phyloP scores from a whole-genome alignment of 2,888 invertebrate genomes.

The Oligia latruncula region DNA sequence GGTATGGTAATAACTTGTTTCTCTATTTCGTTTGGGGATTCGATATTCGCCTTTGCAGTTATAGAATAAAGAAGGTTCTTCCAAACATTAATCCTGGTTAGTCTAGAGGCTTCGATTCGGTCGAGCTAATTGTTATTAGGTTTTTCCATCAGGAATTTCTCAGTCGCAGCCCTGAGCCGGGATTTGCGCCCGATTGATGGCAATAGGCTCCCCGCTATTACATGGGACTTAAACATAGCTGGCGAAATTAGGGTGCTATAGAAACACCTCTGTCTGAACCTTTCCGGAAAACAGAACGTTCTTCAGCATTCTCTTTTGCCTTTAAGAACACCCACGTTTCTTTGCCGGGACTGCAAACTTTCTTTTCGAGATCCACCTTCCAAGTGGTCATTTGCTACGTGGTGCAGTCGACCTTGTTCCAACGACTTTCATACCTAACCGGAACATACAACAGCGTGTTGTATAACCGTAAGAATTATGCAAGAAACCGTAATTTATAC shows the following conservation, averaged over 20 bases:
- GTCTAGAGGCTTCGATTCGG: not conserved
- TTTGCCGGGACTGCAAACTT: not conserved
- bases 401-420: constrained; percentile 39
- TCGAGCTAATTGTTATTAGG: not conserved
- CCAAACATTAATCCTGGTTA: not conserved
- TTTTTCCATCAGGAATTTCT: not conserved
- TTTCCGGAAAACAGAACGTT: not conserved
- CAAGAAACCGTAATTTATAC: constrained; percentile 36
- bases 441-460: constrained; percentile 42
- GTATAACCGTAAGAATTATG: constrained; percentile 43
- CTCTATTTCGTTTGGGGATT: not conserved
- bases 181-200: not conserved
- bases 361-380: constrained; percentile 14
- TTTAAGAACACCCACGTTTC: not conserved
- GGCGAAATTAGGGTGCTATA: not conserved
- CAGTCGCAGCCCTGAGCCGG: not conserved
- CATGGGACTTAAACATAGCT: not conserved
- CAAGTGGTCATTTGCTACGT: not conserved
- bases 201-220: not conserved
- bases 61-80: not conserved
- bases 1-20: not conserved
- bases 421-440: constrained; percentile 47
- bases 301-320: not conserved
- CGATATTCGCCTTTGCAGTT: not conserved
- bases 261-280: not conserved